A percentile compares a stretch with the other conserved stretches of the same genome.
phyloP scores from a whole-genome alignment of 2,888 invertebrate species.

The Cristatella mucedo region DNA sequence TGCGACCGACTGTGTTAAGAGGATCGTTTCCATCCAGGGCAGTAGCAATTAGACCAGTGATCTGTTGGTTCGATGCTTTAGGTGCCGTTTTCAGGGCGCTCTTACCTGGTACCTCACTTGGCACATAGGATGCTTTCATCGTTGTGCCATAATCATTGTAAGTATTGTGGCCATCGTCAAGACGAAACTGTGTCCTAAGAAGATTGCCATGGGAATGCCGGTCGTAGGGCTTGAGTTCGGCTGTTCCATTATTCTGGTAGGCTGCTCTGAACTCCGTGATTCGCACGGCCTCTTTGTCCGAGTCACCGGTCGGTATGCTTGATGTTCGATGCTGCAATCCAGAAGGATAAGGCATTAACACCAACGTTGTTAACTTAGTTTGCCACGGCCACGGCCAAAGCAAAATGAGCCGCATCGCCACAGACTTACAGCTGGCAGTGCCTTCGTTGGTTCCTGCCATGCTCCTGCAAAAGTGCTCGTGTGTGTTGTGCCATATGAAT shows the following conservation, averaged over 20 bases:
- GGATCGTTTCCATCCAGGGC: too few relatives aligned
- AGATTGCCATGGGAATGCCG: constrained; percentile 18
- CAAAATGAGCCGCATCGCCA: too few relatives aligned
- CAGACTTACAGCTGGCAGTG: constrained; percentile 17
- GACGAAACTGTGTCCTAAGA: constrained; percentile 23
- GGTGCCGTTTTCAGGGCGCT: too few relatives aligned
- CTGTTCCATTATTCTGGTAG: not conserved
- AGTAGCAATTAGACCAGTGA: too few relatives aligned
- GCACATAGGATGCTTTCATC: constrained; percentile 5
- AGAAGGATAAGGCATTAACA: too few relatives aligned
- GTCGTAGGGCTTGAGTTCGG: constrained; percentile 15
- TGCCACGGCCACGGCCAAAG: too few relatives aligned
- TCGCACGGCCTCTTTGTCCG: constrained; percentile 17
- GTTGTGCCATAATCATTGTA: constrained; percentile 8
- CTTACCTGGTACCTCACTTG: constrained; percentile 3
- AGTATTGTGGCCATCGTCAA: constrained; percentile 20
- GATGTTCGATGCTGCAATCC: constrained; percentile 21
- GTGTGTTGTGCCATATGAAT: constrained; percentile 23
- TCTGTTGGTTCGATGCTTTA: too few relatives aligned
- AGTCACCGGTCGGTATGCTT: constrained; percentile 28
- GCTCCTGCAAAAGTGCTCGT: constrained; percentile 20
- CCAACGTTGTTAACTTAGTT: too few relatives aligned
- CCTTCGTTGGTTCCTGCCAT: constrained; percentile 18
- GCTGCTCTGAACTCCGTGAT: constrained; percentile 4
- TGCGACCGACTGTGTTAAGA: too few relatives aligned